Percentiles rank a stretch among this genome's conserved stretches.
These are phyloP conservation scores for Anneissia japonica DNA, from an alignment of 35 echinoderm and acorn worm species.

Conservation along the genomic window DNA sequence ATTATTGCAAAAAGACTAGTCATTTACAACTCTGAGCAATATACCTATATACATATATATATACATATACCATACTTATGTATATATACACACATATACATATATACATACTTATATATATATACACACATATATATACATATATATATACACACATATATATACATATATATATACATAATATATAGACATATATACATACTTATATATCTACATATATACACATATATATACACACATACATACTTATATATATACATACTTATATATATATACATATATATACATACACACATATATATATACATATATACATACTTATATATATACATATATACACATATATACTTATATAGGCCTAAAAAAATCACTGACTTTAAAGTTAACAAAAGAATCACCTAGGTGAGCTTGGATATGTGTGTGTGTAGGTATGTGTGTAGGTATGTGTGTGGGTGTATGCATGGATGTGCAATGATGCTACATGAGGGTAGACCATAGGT, in stretches of 20 bases:
- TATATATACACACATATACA: slow-evolving; percentile 16
- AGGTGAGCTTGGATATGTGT: too few species aligned
- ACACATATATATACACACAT: slow-evolving; percentile 1
- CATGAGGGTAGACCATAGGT: too few species aligned
- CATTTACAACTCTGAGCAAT: too few species aligned
- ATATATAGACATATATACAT: slow-evolving; percentile 2
- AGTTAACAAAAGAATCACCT: too few species aligned
- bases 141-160: slow-evolving; percentile 10
- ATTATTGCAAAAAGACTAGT: too few species aligned
- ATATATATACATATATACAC: slow-evolving; percentile 10
- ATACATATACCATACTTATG: neutral
- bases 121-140: slow-evolving; percentile 12
- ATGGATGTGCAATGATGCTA: too few species aligned
- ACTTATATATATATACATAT: neutral
- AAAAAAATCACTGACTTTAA: neutral
- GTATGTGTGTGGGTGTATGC: too few species aligned
- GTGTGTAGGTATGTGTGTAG: too few species aligned
- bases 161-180: neutral
- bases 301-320: neutral
- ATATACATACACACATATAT: slow-evolving; percentile 10
- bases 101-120: slow-evolving; percentile 18
- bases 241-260: neutral
- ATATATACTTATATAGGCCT: neutral
- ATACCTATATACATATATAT: neutral
- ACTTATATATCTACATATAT: neutral